A percentile compares a stretch with the other conserved stretches of the same genome.
These are phyloP conservation scores for Amblyjoppa fuscipennis DNA, from an alignment of 2,888 invertebrate genomes.

Conservation along the genomic window DNA sequence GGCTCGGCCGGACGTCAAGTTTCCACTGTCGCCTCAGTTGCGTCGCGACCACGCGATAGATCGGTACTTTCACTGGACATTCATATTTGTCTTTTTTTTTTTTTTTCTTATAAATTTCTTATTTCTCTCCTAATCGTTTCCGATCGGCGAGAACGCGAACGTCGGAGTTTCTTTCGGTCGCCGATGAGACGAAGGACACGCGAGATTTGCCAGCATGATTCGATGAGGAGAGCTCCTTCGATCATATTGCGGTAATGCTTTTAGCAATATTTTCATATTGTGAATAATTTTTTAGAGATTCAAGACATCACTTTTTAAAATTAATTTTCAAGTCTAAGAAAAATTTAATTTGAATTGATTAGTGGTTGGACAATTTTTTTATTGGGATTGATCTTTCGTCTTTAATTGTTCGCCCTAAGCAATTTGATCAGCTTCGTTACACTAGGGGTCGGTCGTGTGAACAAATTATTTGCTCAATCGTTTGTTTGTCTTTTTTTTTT, in stretches of 20 bases:
- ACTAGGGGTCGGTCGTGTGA: neutral
- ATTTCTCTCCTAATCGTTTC: neutral
- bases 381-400: neutral
- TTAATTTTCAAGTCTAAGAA: neutral
- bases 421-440: neutral
- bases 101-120: slow-evolving; percentile 1
- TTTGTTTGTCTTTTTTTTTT: neutral
- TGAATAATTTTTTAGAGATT: neutral
- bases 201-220: neutral
- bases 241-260: slow-evolving; percentile 34
- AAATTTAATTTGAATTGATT: neutral
- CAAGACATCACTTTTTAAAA: neutral
- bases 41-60: slow-evolving; percentile 64
- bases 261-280: neutral
- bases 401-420: neutral
- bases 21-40: slow-evolving; percentile 64
- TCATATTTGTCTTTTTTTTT: slow-evolving; percentile 12
- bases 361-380: neutral
- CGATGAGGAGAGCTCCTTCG: neutral
- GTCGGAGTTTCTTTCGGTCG: neutral
- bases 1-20: slow-evolving; percentile 42
- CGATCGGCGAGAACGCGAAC: neutral
- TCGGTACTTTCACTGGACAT: slow-evolving; percentile 54
- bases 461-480: neutral
- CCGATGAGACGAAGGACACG: neutral